Percentiles rank a stretch among this genome's conserved stretches.
Conservation (phyloP, 2,888 invertebrate species). For the Adelognathus sp. region DNA sequence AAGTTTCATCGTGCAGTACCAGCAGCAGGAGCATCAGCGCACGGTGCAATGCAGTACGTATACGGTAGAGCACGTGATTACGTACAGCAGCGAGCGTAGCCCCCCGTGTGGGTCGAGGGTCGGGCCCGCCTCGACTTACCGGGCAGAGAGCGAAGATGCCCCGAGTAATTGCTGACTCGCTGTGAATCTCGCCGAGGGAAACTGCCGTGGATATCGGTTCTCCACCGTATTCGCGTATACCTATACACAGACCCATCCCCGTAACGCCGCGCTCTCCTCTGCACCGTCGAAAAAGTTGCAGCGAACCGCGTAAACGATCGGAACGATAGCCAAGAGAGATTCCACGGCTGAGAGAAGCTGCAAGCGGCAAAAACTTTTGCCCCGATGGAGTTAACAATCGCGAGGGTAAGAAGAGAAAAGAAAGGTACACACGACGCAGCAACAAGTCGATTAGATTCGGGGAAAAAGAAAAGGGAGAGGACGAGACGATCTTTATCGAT, state of each 20-base stretch:
- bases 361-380: conserved; percentile 12
- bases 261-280: neutral
- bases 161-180: conserved; percentile 76
- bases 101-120: conserved; percentile 76
- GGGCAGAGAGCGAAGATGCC: conserved; percentile 66
- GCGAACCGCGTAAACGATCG: conserved; percentile 25
- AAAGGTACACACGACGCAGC: neutral
- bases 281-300: conserved; percentile 1
- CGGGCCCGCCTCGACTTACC: conserved; percentile 79
- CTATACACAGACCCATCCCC: neutral
- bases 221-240: neutral
- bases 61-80: conserved; percentile 79
- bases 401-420: neutral
- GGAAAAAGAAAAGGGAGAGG: conserved; percentile 31
- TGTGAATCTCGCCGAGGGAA: conserved; percentile 70
- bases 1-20: conserved; percentile 30
- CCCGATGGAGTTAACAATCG: conserved; percentile 41
- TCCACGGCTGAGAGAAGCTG: conserved; percentile 21
- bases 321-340: conserved; percentile 17
- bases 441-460: conserved; percentile 56
- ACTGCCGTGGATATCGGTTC: conserved; percentile 65
- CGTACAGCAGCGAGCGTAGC: conserved; percentile 75
- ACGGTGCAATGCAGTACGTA: conserved; percentile 64
- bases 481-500: conserved; percentile 54
- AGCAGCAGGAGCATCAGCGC: conserved; percentile 29